Base-by-base conservation (phyloP, 2,797 vertebrate species). In the Pangasius macronema region DNA sequence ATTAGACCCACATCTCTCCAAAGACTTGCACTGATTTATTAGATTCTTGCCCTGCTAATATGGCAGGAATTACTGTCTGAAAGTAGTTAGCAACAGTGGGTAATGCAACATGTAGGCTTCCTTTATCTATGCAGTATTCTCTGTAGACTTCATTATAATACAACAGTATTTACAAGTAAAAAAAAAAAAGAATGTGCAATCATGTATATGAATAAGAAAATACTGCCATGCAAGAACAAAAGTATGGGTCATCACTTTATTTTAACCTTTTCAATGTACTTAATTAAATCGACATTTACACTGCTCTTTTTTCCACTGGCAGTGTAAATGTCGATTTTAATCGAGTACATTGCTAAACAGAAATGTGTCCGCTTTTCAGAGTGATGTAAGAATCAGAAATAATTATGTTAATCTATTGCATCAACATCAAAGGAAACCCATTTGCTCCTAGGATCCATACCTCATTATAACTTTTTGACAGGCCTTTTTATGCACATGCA, bases 351-450 rank as follows among this genome's bases (percentile, higher is more conserved):
- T 82, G 2, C 70, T 80, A 51, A 86, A 83, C 27, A 85, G 82
- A 85, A 82, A 86, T 72, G 51, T 70, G 67, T 63, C 72, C 53
- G 46, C 30, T 85, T 89, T 63, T 53, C 18, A 30, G 55, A 77
- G 67, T 65, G 42, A 82, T 57, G 8, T 30, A 61, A 49, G 39
- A 87, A 36, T 76, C 57, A 18, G 30, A 85, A 81, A 85, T 87
- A 87, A 82, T 75, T 72, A 86, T 86, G 84, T 86, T 85, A 83
- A 86, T 85, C 75, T 65, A 72, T 67, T 67, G 70, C 67, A 86
- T 87, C 75, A 67, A 85, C 73, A 82, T 88, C 76, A 65, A 73
- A 85, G 67, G 16, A 76, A 75, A 57, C 46, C 46, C 53, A 22
- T 75, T 82, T 70, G 24, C 33, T 83, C 57, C 42, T 76, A 46